Evolutionary conservation across 2,113 vertebrate genomes (phyloP).

Genomic region (Brienomyrus brachyistius): DNA sequence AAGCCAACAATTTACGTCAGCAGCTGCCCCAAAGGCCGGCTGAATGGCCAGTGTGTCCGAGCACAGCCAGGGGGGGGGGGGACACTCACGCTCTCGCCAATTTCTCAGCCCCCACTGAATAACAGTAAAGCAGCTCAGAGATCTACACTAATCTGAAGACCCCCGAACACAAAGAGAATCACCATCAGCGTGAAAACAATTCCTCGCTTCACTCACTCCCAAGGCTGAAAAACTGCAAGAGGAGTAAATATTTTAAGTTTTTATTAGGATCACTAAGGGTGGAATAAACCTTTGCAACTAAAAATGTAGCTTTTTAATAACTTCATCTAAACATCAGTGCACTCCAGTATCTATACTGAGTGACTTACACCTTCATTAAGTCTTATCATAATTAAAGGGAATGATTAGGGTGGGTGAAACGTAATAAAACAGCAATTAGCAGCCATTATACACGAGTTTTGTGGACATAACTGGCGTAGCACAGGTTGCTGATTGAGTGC

Average conservation of each 20-base stretch:
- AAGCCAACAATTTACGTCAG: neutral
- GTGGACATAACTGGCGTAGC: conserved; percentile 47
- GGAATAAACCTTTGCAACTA: conserved; percentile 28
- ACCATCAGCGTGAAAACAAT: conserved; percentile 21
- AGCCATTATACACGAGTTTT: conserved; percentile 36
- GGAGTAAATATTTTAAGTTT: neutral
- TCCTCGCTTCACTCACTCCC: conserved; percentile 13
- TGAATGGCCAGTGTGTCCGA: neutral
- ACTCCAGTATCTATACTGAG: conserved; percentile 32
- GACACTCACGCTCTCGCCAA: neutral
- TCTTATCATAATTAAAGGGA: conserved; percentile 50
- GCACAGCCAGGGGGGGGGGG: neutral
- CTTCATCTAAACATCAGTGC: conserved; percentile 43
- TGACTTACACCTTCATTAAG: conserved; percentile 22
- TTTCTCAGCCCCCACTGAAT: neutral
- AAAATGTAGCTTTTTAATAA: conserved; percentile 32
- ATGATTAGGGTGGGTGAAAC: conserved; percentile 35
- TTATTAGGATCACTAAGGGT: neutral
- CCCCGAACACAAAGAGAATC: neutral
- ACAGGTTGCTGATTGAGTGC: conserved; percentile 55
- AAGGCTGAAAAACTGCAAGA: neutral
- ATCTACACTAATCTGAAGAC: neutral
- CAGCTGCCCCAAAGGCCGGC: neutral
- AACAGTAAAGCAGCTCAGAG: neutral
- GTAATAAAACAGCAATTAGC: conserved; percentile 50